Conservation (phyloP, 53 echinoderm and acorn worm species). For the Echinarachnius parma region DNA sequence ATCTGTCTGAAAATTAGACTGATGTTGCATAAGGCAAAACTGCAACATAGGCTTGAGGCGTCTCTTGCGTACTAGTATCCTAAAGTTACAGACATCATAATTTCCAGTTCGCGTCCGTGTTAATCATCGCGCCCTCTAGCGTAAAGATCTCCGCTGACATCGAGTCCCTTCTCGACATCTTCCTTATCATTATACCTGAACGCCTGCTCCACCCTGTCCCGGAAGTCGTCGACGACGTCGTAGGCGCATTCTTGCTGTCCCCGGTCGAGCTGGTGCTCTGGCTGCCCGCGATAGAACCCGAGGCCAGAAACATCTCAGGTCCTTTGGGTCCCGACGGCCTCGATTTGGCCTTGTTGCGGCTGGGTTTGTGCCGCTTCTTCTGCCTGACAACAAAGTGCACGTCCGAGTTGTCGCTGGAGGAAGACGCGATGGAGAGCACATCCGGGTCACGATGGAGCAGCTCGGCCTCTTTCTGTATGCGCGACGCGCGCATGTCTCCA, state of each 20-base stretch:
- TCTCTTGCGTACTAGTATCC: too few species aligned
- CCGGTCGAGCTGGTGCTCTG: not conserved
- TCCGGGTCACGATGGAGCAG: slow-evolving; percentile 52
- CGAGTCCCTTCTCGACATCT: too few species aligned
- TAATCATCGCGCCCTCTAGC: too few species aligned
- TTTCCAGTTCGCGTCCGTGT: too few species aligned
- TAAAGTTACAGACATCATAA: too few species aligned
- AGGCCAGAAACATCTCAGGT: slow-evolving; percentile 24
- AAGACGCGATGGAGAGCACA: slow-evolving; percentile 44
- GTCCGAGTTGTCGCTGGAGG: slow-evolving; percentile 18
- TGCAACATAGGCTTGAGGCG: too few species aligned
- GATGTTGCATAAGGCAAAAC: too few species aligned
- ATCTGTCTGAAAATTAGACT: too few species aligned
- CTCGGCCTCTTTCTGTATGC: slow-evolving; percentile 48
- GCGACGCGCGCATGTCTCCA: slow-evolving; percentile 37
- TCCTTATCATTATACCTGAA: too few species aligned
- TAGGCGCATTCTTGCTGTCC: slow-evolving; percentile 2
- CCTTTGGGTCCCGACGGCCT: not conserved
- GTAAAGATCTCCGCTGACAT: too few species aligned
- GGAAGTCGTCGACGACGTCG: not conserved
- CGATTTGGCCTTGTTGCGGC: not conserved
- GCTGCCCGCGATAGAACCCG: not conserved
- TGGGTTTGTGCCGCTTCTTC: not conserved
- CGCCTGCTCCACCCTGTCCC: too few species aligned
- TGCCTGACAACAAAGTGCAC: slow-evolving; percentile 22